Conservation (phyloP, 2,888 invertebrate species). For the Drosophila kambysellisi region DNA sequence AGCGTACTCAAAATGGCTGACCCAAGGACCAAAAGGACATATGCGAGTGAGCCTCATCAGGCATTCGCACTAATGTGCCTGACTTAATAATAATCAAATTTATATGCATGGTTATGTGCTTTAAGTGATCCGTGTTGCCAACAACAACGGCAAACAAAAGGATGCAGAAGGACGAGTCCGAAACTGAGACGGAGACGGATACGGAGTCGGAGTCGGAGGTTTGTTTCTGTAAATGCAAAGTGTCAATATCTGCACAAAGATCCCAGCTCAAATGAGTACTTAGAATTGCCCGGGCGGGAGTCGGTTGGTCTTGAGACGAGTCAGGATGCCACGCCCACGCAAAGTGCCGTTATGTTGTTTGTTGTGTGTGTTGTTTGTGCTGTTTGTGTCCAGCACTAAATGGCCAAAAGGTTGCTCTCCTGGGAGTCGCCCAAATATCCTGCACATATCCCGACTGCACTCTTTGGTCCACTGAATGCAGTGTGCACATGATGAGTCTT, state of each 20-base stretch:
- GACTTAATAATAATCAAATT: constrained; percentile 84
- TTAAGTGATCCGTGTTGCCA: constrained; percentile 67
- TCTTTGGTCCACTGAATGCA: constrained; percentile 43
- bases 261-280: constrained; percentile 50
- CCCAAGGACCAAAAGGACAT: constrained; percentile 42
- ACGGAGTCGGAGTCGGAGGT: constrained; percentile 12
- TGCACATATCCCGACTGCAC: constrained; percentile 17
- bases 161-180: constrained; percentile 1
- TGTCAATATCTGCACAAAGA: constrained; percentile 58
- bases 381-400: constrained; percentile 74
- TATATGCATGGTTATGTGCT: constrained; percentile 84
- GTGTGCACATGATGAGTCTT: constrained; percentile 74
- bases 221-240: constrained; percentile 48
- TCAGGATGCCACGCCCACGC: constrained; percentile 44
- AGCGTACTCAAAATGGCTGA: constrained; percentile 41
- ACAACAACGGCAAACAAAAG: constrained; percentile 24
- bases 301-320: constrained; percentile 34
- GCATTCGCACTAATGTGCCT: constrained; percentile 78
- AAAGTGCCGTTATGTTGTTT: constrained; percentile 55
- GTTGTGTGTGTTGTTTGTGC: constrained; percentile 36
- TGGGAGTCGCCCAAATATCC: constrained; percentile 63
- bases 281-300: constrained; percentile 28
- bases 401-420: constrained; percentile 82
- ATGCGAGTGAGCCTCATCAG: constrained; percentile 60
- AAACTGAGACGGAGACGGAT: constrained; percentile 15